Base-by-base conservation (phyloP, 2,113 vertebrate species). In the Patagioenas fasciata region DNA sequence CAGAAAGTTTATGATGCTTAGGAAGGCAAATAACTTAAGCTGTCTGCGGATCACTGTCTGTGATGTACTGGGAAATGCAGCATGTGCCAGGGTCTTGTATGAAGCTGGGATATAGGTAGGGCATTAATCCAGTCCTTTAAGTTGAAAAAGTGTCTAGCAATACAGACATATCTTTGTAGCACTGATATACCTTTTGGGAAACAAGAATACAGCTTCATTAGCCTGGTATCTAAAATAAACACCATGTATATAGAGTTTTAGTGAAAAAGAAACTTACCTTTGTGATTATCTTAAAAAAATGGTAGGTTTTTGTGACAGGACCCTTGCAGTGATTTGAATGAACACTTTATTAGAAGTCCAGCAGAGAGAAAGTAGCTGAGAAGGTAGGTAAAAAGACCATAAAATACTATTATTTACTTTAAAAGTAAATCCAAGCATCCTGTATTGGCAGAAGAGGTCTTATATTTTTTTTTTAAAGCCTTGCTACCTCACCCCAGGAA, bases 391-490 rank as follows among this genome's bases (percentile, higher is more conserved):
- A 89, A 89, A 89, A 57, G 34, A 57, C 32, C 40, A 48, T 91
- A 56, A 92, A 83, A 57, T 9, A 6, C 16, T 54, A 73, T 91
- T 47, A 88, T 32, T 85, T 90, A 54, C 29, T 91, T 82, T 25
- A 44, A 79, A 89, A 87, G 10, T 85, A 75, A 82, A 93, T 38
- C 53, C 13, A 23, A 87, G 32, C 24, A 88, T 38, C 36, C 14
- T 85, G 8, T 94, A 82, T 96, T 9, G 53, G 89, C 73, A 38
- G 61, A 87, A 71, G 34, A 56, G 18, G 25, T 40, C 15, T 88
- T 82, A 38, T 28, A 75, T 40, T 89, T 89, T 48, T 48, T 85
- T 95, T 89, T 77, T 75, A 95, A 94, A 94, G 79, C 62, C 42
- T 75, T 65, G 13, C 29, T 87, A 64, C 17, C 66, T 89, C 38